Evolutionary conservation across 2,797 vertebrate species (phyloP).

Genomic region (Otolemur crassicaudatus): DNA sequence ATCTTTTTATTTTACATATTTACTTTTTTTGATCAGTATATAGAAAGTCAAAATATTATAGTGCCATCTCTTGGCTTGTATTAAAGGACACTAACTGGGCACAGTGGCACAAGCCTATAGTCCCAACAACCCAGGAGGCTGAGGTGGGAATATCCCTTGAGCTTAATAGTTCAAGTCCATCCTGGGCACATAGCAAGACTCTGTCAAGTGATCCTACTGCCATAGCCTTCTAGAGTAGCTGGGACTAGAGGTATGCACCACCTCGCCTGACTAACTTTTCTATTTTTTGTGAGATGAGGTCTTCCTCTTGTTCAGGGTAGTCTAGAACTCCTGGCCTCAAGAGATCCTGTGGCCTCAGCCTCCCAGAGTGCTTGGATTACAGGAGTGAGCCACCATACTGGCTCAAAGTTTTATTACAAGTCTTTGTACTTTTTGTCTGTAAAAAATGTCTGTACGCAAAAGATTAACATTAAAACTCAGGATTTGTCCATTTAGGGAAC

Average conservation of each 20-base stretch:
- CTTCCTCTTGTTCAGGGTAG: background rate
- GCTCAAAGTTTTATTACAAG: background rate
- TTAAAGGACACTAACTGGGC: background rate
- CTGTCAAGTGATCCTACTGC: background rate
- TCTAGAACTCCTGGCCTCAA: background rate
- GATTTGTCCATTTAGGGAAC: background rate
- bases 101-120: background rate
- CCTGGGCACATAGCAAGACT: background rate
- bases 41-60: conserved; percentile 13
- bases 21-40: background rate
- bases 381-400: background rate
- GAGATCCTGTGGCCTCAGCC: background rate
- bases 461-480: conserved; percentile 16
- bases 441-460: background rate
- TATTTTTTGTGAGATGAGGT: background rate
- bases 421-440: background rate
- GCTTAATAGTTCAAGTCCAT: background rate
- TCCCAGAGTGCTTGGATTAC: background rate
- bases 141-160: background rate
- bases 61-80: background rate
- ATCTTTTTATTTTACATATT: background rate
- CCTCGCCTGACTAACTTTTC: background rate
- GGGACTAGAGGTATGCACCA: background rate
- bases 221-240: background rate
- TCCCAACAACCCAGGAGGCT: background rate